A percentile compares a stretch with the other conserved stretches of the same genome.
phyloP scores from a whole-genome alignment of 1,140 invertebrate genomes.

The Holcopasites calliopsidis region DNA sequence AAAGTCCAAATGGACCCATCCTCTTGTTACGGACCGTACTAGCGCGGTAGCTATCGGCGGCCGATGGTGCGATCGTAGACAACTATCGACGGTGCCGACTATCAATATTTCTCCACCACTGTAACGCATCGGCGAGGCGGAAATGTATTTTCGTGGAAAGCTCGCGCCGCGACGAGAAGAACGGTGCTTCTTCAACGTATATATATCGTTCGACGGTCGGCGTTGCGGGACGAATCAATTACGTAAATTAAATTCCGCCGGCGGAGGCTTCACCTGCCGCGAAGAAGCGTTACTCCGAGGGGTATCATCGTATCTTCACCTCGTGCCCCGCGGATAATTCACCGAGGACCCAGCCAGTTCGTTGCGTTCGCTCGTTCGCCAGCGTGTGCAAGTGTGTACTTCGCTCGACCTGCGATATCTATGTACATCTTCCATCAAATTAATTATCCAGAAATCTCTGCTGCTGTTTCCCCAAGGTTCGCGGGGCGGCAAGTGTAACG shows the following conservation, averaged over 20 bases:
- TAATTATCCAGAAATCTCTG: conserved; percentile 1
- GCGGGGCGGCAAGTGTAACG: background rate
- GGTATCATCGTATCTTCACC: background rate
- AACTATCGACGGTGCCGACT: too few species aligned
- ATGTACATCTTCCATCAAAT: background rate
- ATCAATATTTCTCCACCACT: too few species aligned
- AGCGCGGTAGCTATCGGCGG: too few species aligned
- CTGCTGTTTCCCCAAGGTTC: background rate
- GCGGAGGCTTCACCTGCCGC: background rate
- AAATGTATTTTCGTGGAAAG: background rate
- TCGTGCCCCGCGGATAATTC: background rate
- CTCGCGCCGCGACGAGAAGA: too few species aligned
- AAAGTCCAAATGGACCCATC: too few species aligned
- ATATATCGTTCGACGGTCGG: background rate
- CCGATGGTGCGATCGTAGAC: too few species aligned
- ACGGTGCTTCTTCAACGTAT: background rate
- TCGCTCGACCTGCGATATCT: background rate
- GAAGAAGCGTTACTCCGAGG: background rate
- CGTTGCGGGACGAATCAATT: conserved; percentile 5
- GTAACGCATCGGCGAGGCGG: too few species aligned
- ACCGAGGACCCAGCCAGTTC: too few species aligned
- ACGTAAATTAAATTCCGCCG: conserved; percentile 10
- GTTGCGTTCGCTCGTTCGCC: background rate
- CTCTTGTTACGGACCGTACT: too few species aligned
- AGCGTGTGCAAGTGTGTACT: background rate